Evolutionary conservation across 2,113 vertebrate species (phyloP).

Genomic region (Nothoprocta perdicaria): DNA sequence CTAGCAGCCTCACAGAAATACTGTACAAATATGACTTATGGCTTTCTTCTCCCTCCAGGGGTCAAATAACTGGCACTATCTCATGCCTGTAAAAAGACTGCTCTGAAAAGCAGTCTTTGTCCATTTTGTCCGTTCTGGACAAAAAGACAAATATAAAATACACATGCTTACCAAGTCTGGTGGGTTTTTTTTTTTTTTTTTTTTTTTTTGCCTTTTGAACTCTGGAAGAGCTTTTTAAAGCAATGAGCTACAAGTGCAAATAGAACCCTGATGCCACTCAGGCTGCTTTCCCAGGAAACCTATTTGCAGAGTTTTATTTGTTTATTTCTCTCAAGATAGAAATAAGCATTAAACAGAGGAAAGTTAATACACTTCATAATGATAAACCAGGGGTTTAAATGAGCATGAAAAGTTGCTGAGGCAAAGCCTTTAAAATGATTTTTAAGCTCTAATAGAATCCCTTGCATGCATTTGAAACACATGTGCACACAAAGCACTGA

Average conservation of each 20-base stretch:
- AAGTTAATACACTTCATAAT: constrained; percentile 49
- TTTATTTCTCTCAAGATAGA: constrained; percentile 65
- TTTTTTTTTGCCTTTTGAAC: constrained; percentile 34
- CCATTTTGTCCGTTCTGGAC: background rate
- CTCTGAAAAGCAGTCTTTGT: background rate
- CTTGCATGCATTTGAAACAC: constrained; percentile 47
- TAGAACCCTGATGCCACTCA: background rate
- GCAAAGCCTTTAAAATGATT: constrained; percentile 56
- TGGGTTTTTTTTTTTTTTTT: background rate
- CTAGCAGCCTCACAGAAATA: constrained; percentile 54
- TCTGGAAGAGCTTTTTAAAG: constrained; percentile 22
- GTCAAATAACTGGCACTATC: background rate
- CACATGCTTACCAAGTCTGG: constrained; percentile 19
- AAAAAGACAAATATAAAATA: constrained; percentile 14
- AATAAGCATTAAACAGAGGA: constrained; percentile 56
- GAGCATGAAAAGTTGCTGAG: constrained; percentile 63
- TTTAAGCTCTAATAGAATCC: constrained; percentile 63
- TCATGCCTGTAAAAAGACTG: constrained; percentile 34
- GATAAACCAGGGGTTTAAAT: constrained; percentile 64
- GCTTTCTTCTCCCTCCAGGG: constrained; percentile 8
- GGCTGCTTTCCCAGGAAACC: constrained; percentile 49
- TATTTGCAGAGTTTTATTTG: constrained; percentile 44
- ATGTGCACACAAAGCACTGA: constrained; percentile 46
- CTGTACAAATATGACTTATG: background rate
- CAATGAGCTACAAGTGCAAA: constrained; percentile 2